Conservation (phyloP, 2,797 vertebrate genomes). For the Euphonia xanthogaster region DNA sequence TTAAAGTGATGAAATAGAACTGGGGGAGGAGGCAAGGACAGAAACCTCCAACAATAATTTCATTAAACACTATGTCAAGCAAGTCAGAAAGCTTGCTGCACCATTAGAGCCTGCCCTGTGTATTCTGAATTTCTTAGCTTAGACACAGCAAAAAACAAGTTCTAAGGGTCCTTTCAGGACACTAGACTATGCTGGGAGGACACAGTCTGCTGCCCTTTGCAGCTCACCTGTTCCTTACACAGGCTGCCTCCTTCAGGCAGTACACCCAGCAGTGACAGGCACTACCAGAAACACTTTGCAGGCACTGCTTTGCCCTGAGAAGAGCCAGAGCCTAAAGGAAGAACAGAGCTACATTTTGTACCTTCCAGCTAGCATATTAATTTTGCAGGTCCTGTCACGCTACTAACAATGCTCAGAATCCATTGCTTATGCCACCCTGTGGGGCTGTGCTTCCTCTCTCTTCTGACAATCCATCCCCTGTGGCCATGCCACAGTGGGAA, state of each 20-base stretch:
- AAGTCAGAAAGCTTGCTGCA: neutral
- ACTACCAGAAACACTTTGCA: neutral
- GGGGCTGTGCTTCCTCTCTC: neutral
- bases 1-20: neutral
- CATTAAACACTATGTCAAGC: neutral
- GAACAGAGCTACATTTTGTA: neutral
- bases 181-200: neutral
- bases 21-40: fast-evolving
- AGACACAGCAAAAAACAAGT: neutral
- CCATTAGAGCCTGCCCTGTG: neutral
- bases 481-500: neutral
- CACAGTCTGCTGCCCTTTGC: neutral
- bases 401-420: neutral
- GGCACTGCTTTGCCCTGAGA: neutral
- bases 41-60: neutral
- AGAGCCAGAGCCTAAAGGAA: neutral
- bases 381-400: neutral
- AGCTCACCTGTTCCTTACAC: neutral
- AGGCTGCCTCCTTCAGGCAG: constrained; percentile 21
- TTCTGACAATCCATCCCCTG: neutral
- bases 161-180: neutral
- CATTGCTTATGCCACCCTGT: neutral
- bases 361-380: neutral
- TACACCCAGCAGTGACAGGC: neutral
- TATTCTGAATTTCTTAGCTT: neutral